These are phyloP conservation scores for Hipposideros larvatus DNA, from an alignment of 2,797 vertebrate species.

Conservation along the genomic window DNA sequence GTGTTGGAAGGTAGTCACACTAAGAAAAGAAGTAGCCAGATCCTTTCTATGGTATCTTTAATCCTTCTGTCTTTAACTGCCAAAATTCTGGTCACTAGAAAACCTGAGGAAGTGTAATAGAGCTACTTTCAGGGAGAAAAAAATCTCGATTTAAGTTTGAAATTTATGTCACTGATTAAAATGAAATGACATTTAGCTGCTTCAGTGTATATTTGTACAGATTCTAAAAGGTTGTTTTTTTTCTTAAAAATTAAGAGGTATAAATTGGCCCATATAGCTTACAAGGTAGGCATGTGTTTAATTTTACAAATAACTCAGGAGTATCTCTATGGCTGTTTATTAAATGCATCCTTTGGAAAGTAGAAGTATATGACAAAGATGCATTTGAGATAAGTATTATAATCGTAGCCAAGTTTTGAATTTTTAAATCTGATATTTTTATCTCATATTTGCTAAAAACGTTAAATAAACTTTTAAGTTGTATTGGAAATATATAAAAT, in stretches of 20 bases:
- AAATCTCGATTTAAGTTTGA: not conserved
- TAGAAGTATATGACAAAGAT: not conserved
- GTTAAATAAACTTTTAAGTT: slow-evolving; percentile 3
- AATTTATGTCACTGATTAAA: not conserved
- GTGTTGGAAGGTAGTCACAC: not conserved
- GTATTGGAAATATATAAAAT: slow-evolving; percentile 7
- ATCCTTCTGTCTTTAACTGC: not conserved
- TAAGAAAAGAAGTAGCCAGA: not conserved
- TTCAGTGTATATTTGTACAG: not conserved
- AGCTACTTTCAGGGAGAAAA: not conserved
- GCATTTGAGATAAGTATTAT: slow-evolving; percentile 8
- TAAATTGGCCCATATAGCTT: not conserved
- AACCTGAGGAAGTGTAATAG: not conserved
- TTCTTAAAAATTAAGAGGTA: not conserved
- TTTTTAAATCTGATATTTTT: slow-evolving; percentile 10
- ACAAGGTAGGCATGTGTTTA: not conserved
- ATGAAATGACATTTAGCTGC: slow-evolving; percentile 28
- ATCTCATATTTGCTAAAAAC: slow-evolving; percentile 29
- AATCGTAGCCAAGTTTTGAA: not conserved
- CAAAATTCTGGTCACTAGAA: not conserved
- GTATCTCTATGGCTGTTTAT: not conserved
- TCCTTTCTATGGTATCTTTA: not conserved
- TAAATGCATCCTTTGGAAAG: not conserved
- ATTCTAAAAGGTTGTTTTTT: not conserved
- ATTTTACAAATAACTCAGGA: slow-evolving; percentile 38